phyloP scores from a whole-genome alignment of 2,113 vertebrate genomes.

The Anoplopoma fimbria region DNA sequence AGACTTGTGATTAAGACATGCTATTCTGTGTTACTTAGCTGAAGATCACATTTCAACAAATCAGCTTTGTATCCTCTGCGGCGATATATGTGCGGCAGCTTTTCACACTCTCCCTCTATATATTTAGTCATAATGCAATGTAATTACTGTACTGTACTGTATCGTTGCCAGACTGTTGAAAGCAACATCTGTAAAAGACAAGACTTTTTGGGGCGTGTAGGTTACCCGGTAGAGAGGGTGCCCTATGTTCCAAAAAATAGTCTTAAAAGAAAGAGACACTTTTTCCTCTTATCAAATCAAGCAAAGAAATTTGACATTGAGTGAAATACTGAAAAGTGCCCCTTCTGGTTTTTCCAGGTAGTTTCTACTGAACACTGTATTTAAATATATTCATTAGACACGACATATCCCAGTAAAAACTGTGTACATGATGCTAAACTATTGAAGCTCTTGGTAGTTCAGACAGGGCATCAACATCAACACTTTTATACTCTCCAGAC shows the following conservation, averaged over 20 bases:
- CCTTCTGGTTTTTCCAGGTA: not conserved
- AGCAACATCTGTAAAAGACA: no score
- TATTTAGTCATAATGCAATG: not conserved
- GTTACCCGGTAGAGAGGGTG: no score
- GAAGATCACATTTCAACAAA: not conserved
- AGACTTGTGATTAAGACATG: not conserved
- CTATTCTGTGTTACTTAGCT: not conserved
- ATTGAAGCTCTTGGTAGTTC: not conserved
- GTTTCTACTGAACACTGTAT: not conserved
- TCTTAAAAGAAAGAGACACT: no score
- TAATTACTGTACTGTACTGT: not conserved
- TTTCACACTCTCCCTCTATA: not conserved
- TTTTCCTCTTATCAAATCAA: not conserved
- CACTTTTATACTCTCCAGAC: not conserved
- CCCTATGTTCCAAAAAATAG: not conserved
- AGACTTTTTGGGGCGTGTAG: not conserved
- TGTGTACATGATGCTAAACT: not conserved
- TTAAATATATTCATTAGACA: not conserved
- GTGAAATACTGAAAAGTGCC: not conserved
- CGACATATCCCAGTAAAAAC: not conserved
- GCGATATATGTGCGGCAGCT: not conserved
- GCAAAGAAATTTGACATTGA: not conserved
- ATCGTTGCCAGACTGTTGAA: not conserved
- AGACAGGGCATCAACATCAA: not conserved
- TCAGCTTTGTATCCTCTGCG: not conserved